Conservation (phyloP, 1,140 invertebrate genomes). For the Aphaenogaster ashmeadi region DNA sequence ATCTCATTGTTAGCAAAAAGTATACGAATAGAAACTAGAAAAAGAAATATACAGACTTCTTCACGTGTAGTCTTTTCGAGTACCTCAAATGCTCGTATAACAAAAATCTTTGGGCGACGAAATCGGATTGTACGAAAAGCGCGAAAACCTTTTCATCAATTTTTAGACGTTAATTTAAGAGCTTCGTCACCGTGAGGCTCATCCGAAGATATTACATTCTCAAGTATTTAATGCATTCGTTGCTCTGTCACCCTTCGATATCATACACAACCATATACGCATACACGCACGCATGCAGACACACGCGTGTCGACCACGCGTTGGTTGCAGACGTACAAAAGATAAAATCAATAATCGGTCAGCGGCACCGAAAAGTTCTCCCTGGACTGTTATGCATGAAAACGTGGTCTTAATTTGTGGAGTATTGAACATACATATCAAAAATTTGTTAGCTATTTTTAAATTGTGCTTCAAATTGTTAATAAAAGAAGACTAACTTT, state of each 20-base stretch:
- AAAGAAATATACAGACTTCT: constrained; percentile 9
- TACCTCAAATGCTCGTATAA: constrained; percentile 26
- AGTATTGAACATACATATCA: not conserved
- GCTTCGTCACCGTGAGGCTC: constrained; percentile 9
- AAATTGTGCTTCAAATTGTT: not conserved
- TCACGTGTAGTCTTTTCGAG: constrained; percentile 60
- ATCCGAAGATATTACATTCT: constrained; percentile 72
- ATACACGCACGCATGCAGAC: constrained; percentile 2
- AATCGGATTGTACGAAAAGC: constrained; percentile 34
- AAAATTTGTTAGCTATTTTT: not conserved
- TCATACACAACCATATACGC: constrained; percentile 18
- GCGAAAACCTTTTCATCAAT: constrained; percentile 63
- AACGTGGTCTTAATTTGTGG: constrained; percentile 12
- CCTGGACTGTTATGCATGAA: constrained; percentile 10
- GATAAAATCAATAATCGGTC: constrained; percentile 80
- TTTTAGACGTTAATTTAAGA: constrained; percentile 76
- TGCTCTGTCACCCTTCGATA: constrained; percentile 73
- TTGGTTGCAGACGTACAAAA: constrained; percentile 70
- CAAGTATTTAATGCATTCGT: constrained; percentile 80
- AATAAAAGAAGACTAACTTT: not conserved
- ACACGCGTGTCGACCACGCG: constrained; percentile 46
- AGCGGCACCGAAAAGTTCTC: constrained; percentile 67
- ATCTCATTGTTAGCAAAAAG: not conserved
- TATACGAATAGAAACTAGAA: too few relatives aligned
- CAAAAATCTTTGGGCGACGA: constrained; percentile 57